Evolutionary conservation across 2,888 invertebrate genomes (phyloP), one percentile per base, ranked within the genome.

Genomic region (Steinernema carpocapsae): DNA sequence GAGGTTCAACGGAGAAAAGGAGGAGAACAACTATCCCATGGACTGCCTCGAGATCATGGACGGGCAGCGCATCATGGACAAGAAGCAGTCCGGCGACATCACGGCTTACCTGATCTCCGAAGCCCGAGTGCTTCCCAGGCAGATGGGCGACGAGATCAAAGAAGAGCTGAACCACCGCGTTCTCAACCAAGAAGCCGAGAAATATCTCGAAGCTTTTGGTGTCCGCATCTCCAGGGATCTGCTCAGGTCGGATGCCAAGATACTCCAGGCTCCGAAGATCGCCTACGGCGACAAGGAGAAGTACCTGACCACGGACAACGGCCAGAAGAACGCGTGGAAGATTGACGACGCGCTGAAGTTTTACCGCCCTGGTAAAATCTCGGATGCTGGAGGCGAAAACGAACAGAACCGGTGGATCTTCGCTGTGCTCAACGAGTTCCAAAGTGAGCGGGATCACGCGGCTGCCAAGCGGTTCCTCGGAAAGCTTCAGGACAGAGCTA

Each of bases 301-400:
- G 32, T 10, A 17, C 12, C 64, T 26, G 32, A 32, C 32, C 17
- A 32, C 64, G 3, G 19, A 64, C 17, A 17, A 26, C 17, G 64
- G 64, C 32, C 26, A 26, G 64, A 64, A 64, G 64, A 64, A 64
- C 64, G 29, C 64, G 29, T 64, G 64, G 64, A 26, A 26, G 48
- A 48, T 48, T 29, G 64, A 64, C 17, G 29, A 32, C 32, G 14
- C 10, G 7, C 24, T 29, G 12, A 29, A 26, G 32, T 64, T 64
- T 32, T 64, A n/a, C 64, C 29, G 64, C 3, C 64, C 64, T 14
- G 64, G 64, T 6, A 17, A 4, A 7, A 64, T 64, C 64, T 37
- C 37, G 37, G 37, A 37, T 10, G 32, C 64, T 32, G 19, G 29
- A 26, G 14, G 29, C 29, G 19, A 26, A 32, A 64, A 64, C 32